Conservation (phyloP, 1,140 invertebrate species). For the Aphelinus atriplicis region DNA sequence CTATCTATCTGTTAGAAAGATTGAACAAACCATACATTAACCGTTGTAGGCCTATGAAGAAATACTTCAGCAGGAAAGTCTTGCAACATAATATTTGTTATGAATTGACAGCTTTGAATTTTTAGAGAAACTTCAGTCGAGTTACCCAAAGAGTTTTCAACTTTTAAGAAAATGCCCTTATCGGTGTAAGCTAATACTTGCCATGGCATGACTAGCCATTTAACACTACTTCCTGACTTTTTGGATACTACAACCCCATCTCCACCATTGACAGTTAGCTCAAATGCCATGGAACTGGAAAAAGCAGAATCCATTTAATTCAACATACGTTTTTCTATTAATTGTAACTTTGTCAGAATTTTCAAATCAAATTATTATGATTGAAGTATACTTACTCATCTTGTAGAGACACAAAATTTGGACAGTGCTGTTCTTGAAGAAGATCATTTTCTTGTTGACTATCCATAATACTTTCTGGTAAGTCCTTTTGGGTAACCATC, state of each 20-base stretch:
- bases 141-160: slow-evolving; percentile 67
- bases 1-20: no score
- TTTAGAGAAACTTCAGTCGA: slow-evolving; percentile 59
- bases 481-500: no score
- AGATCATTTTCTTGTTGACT: no score
- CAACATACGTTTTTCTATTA: no score
- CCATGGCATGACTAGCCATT: slow-evolving; percentile 69
- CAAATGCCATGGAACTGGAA: slow-evolving; percentile 49
- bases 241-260: slow-evolving; percentile 45
- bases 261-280: slow-evolving; percentile 45
- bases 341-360: no score
- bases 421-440: no score
- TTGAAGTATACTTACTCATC: no score
- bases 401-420: no score
- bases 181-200: slow-evolving; percentile 68
- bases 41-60: slow-evolving; percentile 72
- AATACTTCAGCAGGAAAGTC: slow-evolving; percentile 78
- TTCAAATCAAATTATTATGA: no score
- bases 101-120: slow-evolving; percentile 71
- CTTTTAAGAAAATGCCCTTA: slow-evolving; percentile 65
- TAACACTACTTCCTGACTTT: slow-evolving; percentile 60
- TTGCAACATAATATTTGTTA: slow-evolving; percentile 72
- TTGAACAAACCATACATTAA: slow-evolving; percentile 63
- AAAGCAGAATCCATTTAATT: slow-evolving; percentile 12
- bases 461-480: no score